These are phyloP conservation scores for Mythimna loreyi DNA, from an alignment of 2,888 invertebrate species.

Conservation along the genomic window DNA sequence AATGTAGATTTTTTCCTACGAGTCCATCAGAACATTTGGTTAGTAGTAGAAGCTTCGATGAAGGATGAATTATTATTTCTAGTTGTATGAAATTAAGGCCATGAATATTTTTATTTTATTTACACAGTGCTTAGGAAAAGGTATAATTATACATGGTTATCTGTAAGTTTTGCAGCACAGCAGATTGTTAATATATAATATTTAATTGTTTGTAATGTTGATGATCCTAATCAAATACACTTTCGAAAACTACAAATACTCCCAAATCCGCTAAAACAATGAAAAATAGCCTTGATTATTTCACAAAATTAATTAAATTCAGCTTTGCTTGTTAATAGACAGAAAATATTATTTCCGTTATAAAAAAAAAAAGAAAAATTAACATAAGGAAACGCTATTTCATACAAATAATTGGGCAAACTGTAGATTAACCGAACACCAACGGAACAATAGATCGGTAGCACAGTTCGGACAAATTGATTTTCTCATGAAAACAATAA, in stretches of 20 bases:
- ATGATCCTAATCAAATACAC: background rate
- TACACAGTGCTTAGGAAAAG: no score
- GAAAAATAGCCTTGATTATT: constrained; percentile 16
- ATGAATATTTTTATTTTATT: no score
- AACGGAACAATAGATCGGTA: constrained; percentile 28
- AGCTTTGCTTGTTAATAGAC: constrained; percentile 14
- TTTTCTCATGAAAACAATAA: constrained; percentile 65
- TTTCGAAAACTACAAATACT: background rate
- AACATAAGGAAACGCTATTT: constrained; percentile 28
- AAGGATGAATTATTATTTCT: no score
- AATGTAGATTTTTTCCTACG: no score
- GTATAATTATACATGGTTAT: no score
- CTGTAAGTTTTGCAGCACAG: no score
- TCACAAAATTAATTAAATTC: constrained; percentile 20
- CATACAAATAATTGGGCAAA: constrained; percentile 15
- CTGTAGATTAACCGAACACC: background rate
- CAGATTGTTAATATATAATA: no score
- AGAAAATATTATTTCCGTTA: constrained; percentile 44
- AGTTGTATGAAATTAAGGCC: no score
- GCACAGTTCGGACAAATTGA: constrained; percentile 39
- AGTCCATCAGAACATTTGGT: no score
- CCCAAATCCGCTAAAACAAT: constrained; percentile 2
- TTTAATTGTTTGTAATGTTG: no score
- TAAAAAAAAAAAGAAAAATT: constrained; percentile 1
- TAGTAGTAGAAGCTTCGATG: no score